Conservation (phyloP, 2,797 vertebrate species). For the Notoglanidium macrostoma region DNA sequence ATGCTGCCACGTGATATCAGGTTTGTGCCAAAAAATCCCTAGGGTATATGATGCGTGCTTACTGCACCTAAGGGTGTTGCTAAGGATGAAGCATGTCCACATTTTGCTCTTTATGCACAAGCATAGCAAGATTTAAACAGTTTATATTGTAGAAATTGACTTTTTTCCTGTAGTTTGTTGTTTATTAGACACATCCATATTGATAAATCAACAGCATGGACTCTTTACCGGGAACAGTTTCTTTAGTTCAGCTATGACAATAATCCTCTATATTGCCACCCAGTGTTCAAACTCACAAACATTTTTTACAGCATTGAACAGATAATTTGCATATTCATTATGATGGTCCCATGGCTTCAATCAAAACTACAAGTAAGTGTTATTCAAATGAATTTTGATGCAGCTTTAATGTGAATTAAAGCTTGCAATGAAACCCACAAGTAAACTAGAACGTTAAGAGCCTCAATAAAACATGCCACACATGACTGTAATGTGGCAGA, state of each 20-base stretch:
- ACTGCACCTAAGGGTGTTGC: conserved; percentile 46
- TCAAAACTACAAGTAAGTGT: conserved; percentile 6
- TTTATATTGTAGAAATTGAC: neutral
- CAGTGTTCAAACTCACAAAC: neutral
- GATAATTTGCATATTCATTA: neutral
- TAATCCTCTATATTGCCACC: neutral
- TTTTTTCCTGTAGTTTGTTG: neutral
- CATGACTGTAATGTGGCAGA: neutral
- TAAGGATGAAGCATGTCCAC: conserved; percentile 33
- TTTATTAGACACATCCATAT: neutral
- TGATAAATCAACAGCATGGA: neutral
- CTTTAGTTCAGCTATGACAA: neutral
- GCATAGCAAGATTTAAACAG: conserved; percentile 19
- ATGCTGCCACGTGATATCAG: conserved; percentile 38
- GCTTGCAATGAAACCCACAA: neutral
- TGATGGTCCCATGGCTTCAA: neutral
- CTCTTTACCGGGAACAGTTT: neutral
- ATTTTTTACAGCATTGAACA: neutral
- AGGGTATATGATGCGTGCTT: conserved; percentile 29
- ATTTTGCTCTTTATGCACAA: conserved; percentile 28
- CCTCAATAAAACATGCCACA: neutral
- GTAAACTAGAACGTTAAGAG: neutral
- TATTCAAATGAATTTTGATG: neutral
- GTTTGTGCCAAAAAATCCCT: conserved; percentile 39
- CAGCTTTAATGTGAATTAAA: neutral